Evolutionary conservation across 2,888 invertebrate species (phyloP).

Genomic region (Clivina fossor): DNA sequence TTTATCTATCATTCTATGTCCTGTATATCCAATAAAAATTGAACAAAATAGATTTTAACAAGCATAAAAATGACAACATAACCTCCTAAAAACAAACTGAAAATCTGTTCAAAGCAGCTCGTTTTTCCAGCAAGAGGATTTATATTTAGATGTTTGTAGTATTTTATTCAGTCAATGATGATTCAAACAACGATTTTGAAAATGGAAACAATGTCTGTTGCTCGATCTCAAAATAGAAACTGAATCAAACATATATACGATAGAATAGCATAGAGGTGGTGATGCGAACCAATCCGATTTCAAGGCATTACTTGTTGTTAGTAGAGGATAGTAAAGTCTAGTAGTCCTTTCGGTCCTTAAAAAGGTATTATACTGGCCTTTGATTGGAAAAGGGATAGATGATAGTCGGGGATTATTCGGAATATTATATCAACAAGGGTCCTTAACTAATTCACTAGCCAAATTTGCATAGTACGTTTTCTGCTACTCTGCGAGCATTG

Average conservation of each 20-base stretch:
- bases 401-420: constrained; percentile 3
- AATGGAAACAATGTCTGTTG: constrained; percentile 1
- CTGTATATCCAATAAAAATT: too few species aligned
- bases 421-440: constrained; percentile 14
- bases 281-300: constrained; percentile 1
- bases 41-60: too few species aligned
- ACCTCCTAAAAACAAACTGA: too few species aligned
- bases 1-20: too few species aligned
- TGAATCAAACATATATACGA: too few species aligned
- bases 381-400: constrained; percentile 11
- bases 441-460: neutral
- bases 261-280: too few species aligned
- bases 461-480: neutral
- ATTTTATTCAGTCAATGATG: neutral
- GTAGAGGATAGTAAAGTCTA: too few species aligned
- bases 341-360: constrained; percentile 12
- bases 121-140: neutral
- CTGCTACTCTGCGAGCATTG: too few species aligned
- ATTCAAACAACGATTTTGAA: neutral
- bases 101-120: too few species aligned
- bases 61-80: too few species aligned
- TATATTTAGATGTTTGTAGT: constrained; percentile 3
- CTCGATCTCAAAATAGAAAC: constrained; percentile 3
- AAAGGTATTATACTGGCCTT: constrained; percentile 14
- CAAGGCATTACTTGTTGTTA: neutral